A percentile compares a stretch with the other conserved stretches of the same genome.
phyloP scores from a whole-genome alignment of 2,888 invertebrate genomes.

The Melolontha melolontha region DNA sequence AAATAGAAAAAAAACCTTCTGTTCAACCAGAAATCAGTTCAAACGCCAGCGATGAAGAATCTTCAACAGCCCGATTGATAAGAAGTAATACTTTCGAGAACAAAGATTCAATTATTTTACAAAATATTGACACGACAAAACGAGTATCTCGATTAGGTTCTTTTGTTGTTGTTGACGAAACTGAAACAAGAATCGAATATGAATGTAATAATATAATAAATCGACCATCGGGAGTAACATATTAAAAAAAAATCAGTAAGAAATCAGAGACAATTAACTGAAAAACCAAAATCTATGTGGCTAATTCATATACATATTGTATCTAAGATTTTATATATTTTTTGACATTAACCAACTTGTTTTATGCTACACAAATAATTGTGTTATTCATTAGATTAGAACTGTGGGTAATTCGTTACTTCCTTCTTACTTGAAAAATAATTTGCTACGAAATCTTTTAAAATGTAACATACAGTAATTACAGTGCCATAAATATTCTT shows the following conservation, averaged over 20 bases:
- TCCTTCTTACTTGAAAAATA: too few species aligned
- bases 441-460: too few species aligned
- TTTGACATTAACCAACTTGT: too few species aligned
- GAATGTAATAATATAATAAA: slow-evolving; percentile 27
- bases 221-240: slow-evolving; percentile 31
- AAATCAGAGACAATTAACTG: neutral
- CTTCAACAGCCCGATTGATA: slow-evolving; percentile 65
- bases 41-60: slow-evolving; percentile 16
- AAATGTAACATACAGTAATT: too few species aligned
- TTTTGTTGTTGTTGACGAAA: slow-evolving; percentile 64
- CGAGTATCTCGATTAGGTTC: slow-evolving; percentile 68
- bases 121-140: slow-evolving; percentile 58
- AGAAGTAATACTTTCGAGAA: slow-evolving; percentile 77
- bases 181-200: slow-evolving; percentile 30
- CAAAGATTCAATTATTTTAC: slow-evolving; percentile 53
- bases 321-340: too few species aligned
- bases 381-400: slow-evolving; percentile 28
- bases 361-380: neutral
- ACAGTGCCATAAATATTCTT: too few species aligned
- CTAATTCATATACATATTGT: too few species aligned
- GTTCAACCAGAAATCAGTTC: slow-evolving; percentile 53
- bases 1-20: slow-evolving; percentile 64
- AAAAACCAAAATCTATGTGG: neutral
- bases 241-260: slow-evolving; percentile 14
- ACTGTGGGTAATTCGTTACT: neutral